Conservation (phyloP, 1,140 invertebrate genomes). For the Cydia splendana region DNA sequence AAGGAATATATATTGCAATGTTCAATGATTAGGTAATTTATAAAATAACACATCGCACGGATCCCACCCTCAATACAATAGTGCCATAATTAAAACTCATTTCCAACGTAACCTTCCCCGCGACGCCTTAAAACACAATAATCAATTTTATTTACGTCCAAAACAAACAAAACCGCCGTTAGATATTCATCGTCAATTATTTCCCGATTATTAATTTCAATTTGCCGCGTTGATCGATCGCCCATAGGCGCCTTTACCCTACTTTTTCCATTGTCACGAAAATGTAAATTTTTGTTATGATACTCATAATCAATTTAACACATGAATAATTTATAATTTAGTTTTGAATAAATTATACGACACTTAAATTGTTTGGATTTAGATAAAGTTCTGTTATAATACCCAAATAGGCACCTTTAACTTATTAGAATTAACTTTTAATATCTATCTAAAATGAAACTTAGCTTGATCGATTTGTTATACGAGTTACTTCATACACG, state of each 20-base stretch:
- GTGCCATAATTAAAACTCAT: background rate
- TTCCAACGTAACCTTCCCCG: background rate
- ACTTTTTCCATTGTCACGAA: conserved; percentile 23
- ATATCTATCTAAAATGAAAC: no score
- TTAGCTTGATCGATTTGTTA: no score
- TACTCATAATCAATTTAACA: conserved; percentile 31
- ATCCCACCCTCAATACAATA: background rate
- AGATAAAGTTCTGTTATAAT: background rate
- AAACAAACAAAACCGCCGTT: conserved; percentile 16
- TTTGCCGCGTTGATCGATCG: conserved; percentile 11
- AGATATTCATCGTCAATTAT: conserved; percentile 20
- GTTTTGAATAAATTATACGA: conserved; percentile 26
- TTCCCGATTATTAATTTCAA: conserved; percentile 22
- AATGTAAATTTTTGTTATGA: conserved; percentile 30
- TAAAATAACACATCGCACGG: no score
- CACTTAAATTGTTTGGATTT: conserved; percentile 17
- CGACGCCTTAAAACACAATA: conserved; percentile 1
- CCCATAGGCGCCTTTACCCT: background rate
- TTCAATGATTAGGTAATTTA: background rate
- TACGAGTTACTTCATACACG: no score
- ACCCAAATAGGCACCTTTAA: background rate
- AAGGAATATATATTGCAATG: background rate
- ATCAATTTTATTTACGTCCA: conserved; percentile 4
- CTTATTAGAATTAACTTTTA: no score
- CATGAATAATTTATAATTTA: conserved; percentile 20